Evolutionary conservation across 2,888 invertebrate genomes (phyloP).

Genomic region (Eudemis profundana): DNA sequence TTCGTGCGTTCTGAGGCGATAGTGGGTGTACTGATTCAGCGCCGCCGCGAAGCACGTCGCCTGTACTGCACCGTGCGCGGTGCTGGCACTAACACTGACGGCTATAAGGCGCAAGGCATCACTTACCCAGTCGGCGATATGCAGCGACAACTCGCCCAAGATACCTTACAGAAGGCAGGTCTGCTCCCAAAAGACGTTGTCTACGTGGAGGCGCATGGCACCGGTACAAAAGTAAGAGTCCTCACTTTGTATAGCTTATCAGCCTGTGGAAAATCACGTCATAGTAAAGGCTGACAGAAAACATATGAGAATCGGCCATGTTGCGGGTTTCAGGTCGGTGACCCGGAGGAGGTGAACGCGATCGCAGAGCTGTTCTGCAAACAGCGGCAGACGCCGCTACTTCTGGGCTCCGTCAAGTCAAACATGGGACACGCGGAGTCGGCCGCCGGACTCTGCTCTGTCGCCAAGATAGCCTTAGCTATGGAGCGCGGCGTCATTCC

Average conservation of each 20-base stretch:
- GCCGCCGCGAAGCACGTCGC: constrained; percentile 89
- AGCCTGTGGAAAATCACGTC: too few relatives aligned
- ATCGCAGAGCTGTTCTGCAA: constrained; percentile 96
- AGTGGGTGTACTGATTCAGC: constrained; percentile 93
- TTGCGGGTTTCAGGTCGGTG: constrained; percentile 89
- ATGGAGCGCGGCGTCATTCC: constrained; percentile 96
- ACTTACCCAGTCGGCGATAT: constrained; percentile 92
- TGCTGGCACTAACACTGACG: too few relatives aligned
- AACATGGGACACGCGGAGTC: too few relatives aligned
- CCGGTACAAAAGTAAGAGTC: constrained; percentile 93
- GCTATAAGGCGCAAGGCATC: constrained; percentile 95
- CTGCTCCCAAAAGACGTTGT: constrained; percentile 92
- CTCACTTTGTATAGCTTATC: too few relatives aligned
- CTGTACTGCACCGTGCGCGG: constrained; percentile 94
- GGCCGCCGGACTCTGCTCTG: constrained; percentile 94
- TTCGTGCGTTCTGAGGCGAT: constrained; percentile 97
- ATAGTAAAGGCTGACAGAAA: too few relatives aligned
- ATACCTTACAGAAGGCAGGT: constrained; percentile 93
- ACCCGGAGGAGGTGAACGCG: constrained; percentile 98
- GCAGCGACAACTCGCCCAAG: constrained; percentile 92
- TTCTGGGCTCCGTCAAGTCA: constrained; percentile 99
- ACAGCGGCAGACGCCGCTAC: constrained; percentile 90
- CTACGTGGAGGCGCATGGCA: constrained; percentile 99
- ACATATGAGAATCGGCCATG: too few relatives aligned
- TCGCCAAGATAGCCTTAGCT: constrained; percentile 96